Conservation (phyloP, 2,888 invertebrate genomes). For the Dryadula phaetusa region DNA sequence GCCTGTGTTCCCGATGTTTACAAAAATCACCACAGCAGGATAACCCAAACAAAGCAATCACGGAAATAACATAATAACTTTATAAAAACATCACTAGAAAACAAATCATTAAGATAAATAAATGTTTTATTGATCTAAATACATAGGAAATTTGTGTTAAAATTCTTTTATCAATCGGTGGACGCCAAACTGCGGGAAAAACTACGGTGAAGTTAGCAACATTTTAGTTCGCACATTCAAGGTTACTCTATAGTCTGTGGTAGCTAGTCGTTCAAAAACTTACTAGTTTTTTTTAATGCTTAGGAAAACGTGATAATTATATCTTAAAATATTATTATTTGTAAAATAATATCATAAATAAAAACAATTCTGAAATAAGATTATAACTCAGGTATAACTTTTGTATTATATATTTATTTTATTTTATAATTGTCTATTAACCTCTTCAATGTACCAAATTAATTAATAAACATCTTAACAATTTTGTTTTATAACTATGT, state of each 20-base stretch:
- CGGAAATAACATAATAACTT: conserved; percentile 69
- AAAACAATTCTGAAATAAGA: no score
- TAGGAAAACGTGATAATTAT: background rate
- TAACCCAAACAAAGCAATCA: conserved; percentile 66
- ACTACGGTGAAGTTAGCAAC: conserved; percentile 78
- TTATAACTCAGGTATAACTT: no score
- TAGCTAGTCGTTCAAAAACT: conserved; percentile 35
- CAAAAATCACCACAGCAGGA: conserved; percentile 73
- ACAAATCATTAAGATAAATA: conserved; percentile 59
- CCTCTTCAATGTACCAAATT: no score
- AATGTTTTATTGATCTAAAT: conserved; percentile 70
- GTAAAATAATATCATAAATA: background rate
- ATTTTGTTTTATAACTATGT: no score
- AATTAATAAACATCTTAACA: no score
- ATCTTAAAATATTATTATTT: background rate
- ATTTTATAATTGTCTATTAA: no score
- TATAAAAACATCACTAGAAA: conserved; percentile 65
- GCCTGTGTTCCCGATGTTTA: conserved; percentile 80
- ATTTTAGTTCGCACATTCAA: conserved; percentile 46
- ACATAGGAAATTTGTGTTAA: conserved; percentile 73
- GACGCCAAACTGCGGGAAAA: conserved; percentile 85
- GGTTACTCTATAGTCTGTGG: conserved; percentile 46
- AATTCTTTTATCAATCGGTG: conserved; percentile 74
- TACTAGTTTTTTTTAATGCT: background rate
- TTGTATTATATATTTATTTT: no score